phyloP scores from a whole-genome alignment of 2,113 vertebrate genomes.

The Amblyornis subalaris region DNA sequence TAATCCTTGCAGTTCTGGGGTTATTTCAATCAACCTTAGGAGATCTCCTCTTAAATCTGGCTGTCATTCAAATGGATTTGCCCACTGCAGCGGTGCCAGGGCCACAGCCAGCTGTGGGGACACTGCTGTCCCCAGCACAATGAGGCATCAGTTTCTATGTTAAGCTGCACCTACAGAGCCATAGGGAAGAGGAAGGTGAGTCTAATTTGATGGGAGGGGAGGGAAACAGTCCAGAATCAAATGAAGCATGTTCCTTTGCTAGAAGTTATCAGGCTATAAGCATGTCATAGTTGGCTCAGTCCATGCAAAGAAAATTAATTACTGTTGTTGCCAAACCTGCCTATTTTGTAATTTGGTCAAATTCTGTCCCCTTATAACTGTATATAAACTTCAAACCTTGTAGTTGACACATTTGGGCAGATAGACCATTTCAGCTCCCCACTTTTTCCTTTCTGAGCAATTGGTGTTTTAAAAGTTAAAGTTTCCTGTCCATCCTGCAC shows the following conservation, averaged over 20 bases:
- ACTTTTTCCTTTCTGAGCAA: neutral
- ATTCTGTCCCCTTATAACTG: neutral
- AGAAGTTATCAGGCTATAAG: neutral
- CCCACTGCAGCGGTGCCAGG: neutral
- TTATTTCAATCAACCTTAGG: slow-evolving; percentile 46
- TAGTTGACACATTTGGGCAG: neutral
- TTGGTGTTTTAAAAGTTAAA: neutral
- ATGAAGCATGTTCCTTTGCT: neutral
- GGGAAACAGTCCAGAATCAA: neutral
- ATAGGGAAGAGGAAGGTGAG: neutral
- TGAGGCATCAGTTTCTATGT: neutral
- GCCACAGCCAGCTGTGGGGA: neutral
- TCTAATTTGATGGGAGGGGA: neutral
- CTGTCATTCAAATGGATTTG: neutral
- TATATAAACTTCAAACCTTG: neutral
- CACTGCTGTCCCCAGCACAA: neutral
- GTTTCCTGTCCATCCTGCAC: neutral
- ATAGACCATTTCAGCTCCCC: neutral
- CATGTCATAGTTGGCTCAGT: neutral
- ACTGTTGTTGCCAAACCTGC: neutral
- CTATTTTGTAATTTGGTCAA: neutral
- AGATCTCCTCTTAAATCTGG: neutral
- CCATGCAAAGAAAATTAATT: neutral
- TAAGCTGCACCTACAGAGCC: rapidly evolving
- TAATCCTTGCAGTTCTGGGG: slow-evolving; percentile 29